Evolutionary conservation across 2,797 vertebrate genomes (phyloP), one percentile per base, ranked within the genome.

Genomic region (Danio choprae): DNA sequence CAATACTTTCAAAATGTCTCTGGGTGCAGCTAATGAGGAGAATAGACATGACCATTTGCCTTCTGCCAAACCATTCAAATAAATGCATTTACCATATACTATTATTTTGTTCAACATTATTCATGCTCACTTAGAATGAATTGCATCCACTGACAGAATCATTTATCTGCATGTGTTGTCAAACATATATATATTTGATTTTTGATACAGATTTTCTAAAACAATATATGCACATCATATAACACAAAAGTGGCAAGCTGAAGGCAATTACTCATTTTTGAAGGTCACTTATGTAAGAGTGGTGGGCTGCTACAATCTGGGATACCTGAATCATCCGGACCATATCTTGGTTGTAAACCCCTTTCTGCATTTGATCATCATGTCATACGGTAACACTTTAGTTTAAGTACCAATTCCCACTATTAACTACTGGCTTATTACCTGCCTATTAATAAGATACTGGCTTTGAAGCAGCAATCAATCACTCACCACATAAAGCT

Each of bases 1-100:
- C 29, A 51, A 48, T 40, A 63, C 46, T 15, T 22, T 76, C 15
- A 46, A 68, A 55, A 68, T 68, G 41, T 68, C 7, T 58, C 51
- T 67, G 63, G 22, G 51, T 48, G 41, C 41, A 58, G 41, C 16
- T 77, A 58, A 77, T 77, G 63, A 77, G 64, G 11, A 68, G 41
- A 67, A 55, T 51, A 68, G 63, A 48, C 41, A 48, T 64, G 18
- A 55, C 38, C 18, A 74, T 74, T 74, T 41, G 60, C 18, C 38
- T 64, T 36, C 12, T 43, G 41, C 29, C 16, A 46, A 20, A 44
- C 60, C 18, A 18, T 62, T 18, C 20, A 48, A 74, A 62, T 2
- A 65, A 65, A 41, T 2, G 20, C 6, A 10, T 75, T 43, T 75
- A 53, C 36, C 41, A 9, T 71, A 13, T 71, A 20, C 5, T 55